phyloP scores from a whole-genome alignment of 2,888 invertebrate genomes.

The Dolomedes plantarius region DNA sequence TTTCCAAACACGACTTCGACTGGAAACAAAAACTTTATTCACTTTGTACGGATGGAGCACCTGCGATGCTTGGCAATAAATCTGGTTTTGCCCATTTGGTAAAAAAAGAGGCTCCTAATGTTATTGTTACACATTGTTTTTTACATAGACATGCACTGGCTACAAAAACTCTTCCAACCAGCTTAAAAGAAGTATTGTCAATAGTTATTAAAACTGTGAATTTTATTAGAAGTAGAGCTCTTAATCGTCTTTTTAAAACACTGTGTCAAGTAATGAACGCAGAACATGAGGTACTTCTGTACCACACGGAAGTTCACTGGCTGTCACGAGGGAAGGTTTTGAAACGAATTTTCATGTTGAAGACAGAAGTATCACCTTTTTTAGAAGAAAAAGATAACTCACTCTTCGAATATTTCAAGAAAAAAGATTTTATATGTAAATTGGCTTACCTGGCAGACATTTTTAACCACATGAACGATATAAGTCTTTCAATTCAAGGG shows the following conservation, averaged over 20 bases:
- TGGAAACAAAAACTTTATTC: no score
- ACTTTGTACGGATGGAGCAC: no score
- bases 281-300: no score
- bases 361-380: slow-evolving; percentile 58
- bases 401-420: slow-evolving; percentile 61
- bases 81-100: no score
- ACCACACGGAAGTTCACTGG: no score
- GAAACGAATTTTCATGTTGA: slow-evolving; percentile 56
- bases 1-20: no score
- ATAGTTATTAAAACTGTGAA: no score
- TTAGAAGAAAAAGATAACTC: slow-evolving; percentile 56
- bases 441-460: slow-evolving; percentile 61
- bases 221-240: no score
- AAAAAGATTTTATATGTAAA: slow-evolving; percentile 61
- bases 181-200: slow-evolving; percentile 50
- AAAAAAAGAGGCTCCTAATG: slow-evolving; percentile 34
- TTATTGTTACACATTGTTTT: slow-evolving; percentile 22
- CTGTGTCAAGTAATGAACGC: no score
- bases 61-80: no score
- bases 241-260: no score
- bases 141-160: slow-evolving; percentile 49
- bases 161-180: slow-evolving; percentile 49
- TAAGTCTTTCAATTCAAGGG: slow-evolving; percentile 58
- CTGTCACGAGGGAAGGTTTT: no score
- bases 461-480: slow-evolving; percentile 63